These are phyloP conservation scores for Augochlora pura DNA, from an alignment of 1,140 invertebrate genomes.

Conservation along the genomic window DNA sequence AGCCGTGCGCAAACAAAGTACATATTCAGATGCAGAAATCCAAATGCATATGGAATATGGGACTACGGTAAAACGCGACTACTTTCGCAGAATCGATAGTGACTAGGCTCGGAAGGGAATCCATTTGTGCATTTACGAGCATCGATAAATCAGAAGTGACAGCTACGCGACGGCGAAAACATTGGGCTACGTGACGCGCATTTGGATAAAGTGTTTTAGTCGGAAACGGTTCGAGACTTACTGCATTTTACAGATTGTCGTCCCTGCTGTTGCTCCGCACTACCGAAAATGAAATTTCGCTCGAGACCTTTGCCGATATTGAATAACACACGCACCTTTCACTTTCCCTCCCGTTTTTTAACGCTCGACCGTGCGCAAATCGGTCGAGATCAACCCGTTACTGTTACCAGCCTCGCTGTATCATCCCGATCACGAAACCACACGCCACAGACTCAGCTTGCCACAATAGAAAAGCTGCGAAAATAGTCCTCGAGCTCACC, in stretches of 20 bases:
- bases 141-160: constrained; percentile 44
- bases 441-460: constrained; percentile 11
- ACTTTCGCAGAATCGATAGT: neutral
- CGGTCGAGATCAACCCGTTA: constrained; percentile 12
- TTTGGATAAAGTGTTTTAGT: neutral
- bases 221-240: constrained; percentile 22
- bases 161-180: constrained; percentile 3
- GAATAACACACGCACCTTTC: constrained; percentile 28
- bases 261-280: neutral
- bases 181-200: neutral
- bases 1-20: neutral
- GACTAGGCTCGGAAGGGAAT: neutral
- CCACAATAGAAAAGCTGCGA: neutral
- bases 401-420: neutral
- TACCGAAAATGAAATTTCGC: constrained; percentile 7
- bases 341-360: constrained; percentile 44
- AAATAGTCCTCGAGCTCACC: neutral
- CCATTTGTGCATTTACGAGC: neutral
- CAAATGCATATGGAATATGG: neutral
- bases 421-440: constrained; percentile 20
- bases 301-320: neutral
- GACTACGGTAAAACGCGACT: neutral
- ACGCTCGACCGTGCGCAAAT: constrained; percentile 3
- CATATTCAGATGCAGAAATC: neutral
- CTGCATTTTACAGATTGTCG: constrained; percentile 36